Conservation (phyloP, 2,113 vertebrate species). For the Gallinago undulata region DNA sequence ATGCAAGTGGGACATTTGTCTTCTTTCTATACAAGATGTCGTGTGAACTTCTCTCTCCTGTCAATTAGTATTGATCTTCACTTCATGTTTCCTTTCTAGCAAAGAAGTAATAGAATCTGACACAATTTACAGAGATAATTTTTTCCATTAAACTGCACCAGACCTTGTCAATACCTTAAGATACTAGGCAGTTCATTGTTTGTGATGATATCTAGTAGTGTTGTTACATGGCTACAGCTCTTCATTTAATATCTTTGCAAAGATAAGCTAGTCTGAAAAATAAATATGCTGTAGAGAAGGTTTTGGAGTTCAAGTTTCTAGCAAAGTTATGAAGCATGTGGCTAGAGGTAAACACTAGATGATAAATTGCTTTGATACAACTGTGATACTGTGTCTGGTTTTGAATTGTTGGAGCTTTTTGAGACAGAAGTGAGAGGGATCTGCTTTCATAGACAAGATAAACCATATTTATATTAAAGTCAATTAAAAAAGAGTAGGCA, state of each 20-base stretch:
- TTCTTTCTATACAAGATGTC: neutral
- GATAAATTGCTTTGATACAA: neutral
- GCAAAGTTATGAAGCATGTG: neutral
- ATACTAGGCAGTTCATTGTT: neutral
- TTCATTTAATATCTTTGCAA: neutral
- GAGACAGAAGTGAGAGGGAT: neutral
- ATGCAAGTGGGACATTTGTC: neutral
- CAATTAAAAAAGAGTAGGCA: neutral
- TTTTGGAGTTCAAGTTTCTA: neutral
- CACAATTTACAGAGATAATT: neutral
- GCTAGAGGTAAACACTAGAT: neutral
- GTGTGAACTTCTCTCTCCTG: neutral
- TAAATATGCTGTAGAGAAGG: neutral
- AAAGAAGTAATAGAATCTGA: neutral
- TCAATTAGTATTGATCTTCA: conserved; percentile 19
- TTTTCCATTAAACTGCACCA: conserved; percentile 3
- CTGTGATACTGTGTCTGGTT: neutral
- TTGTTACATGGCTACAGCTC: neutral
- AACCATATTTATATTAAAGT: neutral
- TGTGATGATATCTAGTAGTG: neutral
- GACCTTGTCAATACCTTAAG: neutral
- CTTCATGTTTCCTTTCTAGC: neutral
- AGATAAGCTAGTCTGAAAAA: neutral
- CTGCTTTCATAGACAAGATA: neutral
- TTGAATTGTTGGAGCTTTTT: neutral